Percentiles rank a stretch among this genome's conserved stretches.
These are phyloP conservation scores for Pachyramphus minor DNA, from an alignment of 2,113 vertebrate species.

Conservation along the genomic window DNA sequence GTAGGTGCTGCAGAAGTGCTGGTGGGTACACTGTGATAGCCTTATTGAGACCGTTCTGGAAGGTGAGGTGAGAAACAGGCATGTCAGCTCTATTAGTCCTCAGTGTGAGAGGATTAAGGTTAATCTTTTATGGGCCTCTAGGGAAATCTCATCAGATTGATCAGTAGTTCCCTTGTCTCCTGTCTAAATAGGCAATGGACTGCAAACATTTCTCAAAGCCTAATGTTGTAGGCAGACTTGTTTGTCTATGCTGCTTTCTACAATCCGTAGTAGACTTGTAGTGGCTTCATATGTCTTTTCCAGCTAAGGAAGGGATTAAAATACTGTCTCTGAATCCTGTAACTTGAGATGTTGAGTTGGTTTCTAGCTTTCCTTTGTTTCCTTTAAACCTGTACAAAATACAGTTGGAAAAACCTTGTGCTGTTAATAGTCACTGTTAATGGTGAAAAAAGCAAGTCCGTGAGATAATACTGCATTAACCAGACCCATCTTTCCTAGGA, in stretches of 20 bases:
- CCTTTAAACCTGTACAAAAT: background rate
- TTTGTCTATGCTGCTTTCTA: background rate
- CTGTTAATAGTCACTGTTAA: background rate
- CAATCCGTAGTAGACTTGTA: background rate
- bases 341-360: background rate
- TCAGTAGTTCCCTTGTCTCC: background rate
- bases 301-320: background rate
- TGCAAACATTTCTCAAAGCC: background rate
- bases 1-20: background rate
- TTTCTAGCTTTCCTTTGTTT: background rate
- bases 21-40: fast-evolving
- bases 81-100: background rate
- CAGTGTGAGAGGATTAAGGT: background rate
- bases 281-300: background rate
- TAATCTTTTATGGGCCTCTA: background rate
- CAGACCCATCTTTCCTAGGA: background rate
- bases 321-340: background rate
- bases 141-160: background rate
- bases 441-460: too few species aligned
- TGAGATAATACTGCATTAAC: background rate
- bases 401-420: background rate
- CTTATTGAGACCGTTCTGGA: background rate
- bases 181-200: fast-evolving
- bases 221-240: background rate
- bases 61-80: background rate